Evolutionary conservation across 2,888 invertebrate genomes (phyloP), one percentile per base, ranked within the genome.

Genomic region (Melieria crassipennis): DNA sequence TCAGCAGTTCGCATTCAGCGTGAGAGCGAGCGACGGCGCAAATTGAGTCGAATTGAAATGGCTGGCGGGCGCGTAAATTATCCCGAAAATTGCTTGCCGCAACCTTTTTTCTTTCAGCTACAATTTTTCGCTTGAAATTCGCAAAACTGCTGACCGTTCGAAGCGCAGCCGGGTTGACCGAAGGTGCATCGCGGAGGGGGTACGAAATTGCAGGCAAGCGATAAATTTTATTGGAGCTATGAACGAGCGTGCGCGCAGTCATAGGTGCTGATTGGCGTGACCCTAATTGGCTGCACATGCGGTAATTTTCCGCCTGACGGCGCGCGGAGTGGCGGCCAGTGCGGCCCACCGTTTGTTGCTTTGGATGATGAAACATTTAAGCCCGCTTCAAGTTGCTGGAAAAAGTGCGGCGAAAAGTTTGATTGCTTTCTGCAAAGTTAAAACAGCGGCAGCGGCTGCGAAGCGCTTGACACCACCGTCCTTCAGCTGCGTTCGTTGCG

Each of bases 1-100:
- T 76, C 75, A 76, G 76, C 76, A 69, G 56, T 75, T 75, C 63
- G 42, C 69, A 69, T 69, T 69, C 56, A 69, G 63, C 52, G 50
- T 60, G 13, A 52, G 45, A 61, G 30, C 30, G 30, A 30, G 30
- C 30, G 30, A 30, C 30, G 2, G 30, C 13, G 69, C 55, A 69
- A 69, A 69, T 69, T 69, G 56, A 69, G 63, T 30, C 56, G 63
- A 69, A 69, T 67, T 67, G 60, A 46, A 30, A 30, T 30, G 30
- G 30, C 30, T 30, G 30, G 30, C 30, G 30, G 30, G 30, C 30
- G 62, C 61, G 68, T 68, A 61, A 68, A 68, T 68, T 61, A 61
- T 11, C 1, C 11, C 11, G 9, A 50, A n/a, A 11, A n/a, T 9
- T 13, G 5, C n/a, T 9, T 52, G 52, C 52, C 9, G 52, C 1